phyloP scores from a whole-genome alignment of 92 coral and sea anemone genomes.

The Umimayanthus kanabou region DNA sequence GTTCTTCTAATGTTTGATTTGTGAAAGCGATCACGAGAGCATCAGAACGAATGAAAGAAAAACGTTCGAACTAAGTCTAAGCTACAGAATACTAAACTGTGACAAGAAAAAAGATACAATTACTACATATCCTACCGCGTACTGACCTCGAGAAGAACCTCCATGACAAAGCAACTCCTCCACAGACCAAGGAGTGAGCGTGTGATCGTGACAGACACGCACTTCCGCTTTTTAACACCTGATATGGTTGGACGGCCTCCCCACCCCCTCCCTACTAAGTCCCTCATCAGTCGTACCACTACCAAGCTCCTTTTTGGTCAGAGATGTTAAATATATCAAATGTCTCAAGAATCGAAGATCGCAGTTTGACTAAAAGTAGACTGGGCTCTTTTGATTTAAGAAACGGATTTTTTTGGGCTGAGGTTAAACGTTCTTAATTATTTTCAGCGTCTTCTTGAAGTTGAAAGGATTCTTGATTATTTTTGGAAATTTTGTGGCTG shows the following conservation, averaged over 20 bases:
- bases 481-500: no score
- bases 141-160: conserved; percentile 39
- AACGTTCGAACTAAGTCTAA: background rate
- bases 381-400: no score
- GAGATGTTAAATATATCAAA: no score
- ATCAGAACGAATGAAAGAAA: background rate
- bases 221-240: conserved; percentile 14
- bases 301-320: no score
- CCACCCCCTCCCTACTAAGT: background rate
- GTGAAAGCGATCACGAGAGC: background rate
- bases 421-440: no score
- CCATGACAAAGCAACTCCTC: conserved; percentile 5
- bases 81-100: background rate
- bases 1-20: background rate
- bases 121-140: background rate
- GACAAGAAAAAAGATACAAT: background rate
- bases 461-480: no score
- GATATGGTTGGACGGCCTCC: background rate
- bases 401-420: no score
- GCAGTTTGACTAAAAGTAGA: no score
- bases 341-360: no score
- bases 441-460: no score
- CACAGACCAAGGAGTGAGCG: background rate
- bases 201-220: background rate
- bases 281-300: no score